phyloP scores from a whole-genome alignment of 2,888 invertebrate species.

The Aplocera efformata region DNA sequence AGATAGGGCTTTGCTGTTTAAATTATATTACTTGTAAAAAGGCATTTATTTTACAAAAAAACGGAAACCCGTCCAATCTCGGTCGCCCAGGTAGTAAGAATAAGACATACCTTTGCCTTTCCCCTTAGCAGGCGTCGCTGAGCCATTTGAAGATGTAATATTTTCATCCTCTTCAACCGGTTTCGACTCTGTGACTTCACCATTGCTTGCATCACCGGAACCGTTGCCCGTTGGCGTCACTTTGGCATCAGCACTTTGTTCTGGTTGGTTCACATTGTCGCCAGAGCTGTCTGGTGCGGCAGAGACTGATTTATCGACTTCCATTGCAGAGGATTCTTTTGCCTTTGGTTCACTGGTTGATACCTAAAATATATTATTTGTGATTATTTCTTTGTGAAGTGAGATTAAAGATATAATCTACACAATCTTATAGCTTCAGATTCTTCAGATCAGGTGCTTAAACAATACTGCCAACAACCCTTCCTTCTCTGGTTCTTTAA shows the following conservation, averaged over 20 bases:
- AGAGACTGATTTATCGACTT: conserved; percentile 48
- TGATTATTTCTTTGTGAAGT: no score
- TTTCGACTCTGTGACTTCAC: conserved; percentile 71
- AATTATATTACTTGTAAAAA: neutral
- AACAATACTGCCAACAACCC: no score
- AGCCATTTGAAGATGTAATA: conserved; percentile 77
- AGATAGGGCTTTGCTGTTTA: no score
- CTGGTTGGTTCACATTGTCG: conserved; percentile 63
- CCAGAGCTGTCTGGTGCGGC: conserved; percentile 70
- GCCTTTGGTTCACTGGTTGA: conserved; percentile 65
- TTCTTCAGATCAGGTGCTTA: no score
- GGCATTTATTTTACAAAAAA: neutral
- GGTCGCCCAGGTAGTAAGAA: no score
- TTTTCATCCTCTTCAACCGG: conserved; percentile 62
- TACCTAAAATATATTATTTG: conserved; percentile 42
- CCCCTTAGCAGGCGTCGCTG: conserved; percentile 59
- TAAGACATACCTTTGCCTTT: conserved; percentile 65
- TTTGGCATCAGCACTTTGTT: conserved; percentile 62
- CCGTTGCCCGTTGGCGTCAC: conserved; percentile 40
- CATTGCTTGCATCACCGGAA: conserved; percentile 55
- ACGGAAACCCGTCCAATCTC: no score
- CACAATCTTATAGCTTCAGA: no score
- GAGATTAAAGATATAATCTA: no score
- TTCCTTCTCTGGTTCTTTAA: no score
- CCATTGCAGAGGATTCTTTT: conserved; percentile 43